These are phyloP conservation scores for Linurgus olivaceus DNA, from an alignment of 2,797 vertebrate genomes.

Conservation along the genomic window DNA sequence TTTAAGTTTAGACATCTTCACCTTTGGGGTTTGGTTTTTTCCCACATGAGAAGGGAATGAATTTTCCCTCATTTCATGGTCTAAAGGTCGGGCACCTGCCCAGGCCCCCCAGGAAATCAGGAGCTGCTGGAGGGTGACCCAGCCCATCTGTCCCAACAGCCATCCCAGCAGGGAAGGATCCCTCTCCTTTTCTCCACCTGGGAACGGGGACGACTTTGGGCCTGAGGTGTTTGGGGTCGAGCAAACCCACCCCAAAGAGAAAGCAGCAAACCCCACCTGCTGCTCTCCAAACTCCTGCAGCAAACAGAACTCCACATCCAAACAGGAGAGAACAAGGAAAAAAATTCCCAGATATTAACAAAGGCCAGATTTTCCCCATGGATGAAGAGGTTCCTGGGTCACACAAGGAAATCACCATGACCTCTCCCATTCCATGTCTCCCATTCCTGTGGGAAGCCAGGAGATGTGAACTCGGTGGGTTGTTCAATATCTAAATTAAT, in stretches of 20 bases:
- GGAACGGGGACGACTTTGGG: accelerated
- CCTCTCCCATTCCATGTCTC: not conserved
- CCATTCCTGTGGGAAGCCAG: not conserved
- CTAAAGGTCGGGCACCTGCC: not conserved
- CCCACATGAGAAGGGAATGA: not conserved
- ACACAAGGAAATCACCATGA: not conserved
- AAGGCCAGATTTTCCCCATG: not conserved
- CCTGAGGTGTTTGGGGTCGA: not conserved
- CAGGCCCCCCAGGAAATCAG: not conserved
- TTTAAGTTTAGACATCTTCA: not conserved
- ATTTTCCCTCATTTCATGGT: not conserved
- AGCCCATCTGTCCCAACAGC: not conserved
- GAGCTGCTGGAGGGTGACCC: not conserved
- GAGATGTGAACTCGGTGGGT: not conserved
- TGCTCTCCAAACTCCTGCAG: not conserved
- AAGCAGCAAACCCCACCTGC: not conserved
- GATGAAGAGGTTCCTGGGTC: not conserved
- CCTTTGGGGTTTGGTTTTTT: not conserved
- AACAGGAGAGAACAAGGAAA: not conserved
- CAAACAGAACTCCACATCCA: not conserved
- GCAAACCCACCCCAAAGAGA: not conserved
- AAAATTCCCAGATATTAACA: not conserved
- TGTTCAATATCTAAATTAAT: not conserved
- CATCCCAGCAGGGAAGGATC: not conserved
- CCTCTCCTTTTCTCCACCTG: not conserved